Conservation (phyloP, 2,113 vertebrate species). For the Colius striatus region DNA sequence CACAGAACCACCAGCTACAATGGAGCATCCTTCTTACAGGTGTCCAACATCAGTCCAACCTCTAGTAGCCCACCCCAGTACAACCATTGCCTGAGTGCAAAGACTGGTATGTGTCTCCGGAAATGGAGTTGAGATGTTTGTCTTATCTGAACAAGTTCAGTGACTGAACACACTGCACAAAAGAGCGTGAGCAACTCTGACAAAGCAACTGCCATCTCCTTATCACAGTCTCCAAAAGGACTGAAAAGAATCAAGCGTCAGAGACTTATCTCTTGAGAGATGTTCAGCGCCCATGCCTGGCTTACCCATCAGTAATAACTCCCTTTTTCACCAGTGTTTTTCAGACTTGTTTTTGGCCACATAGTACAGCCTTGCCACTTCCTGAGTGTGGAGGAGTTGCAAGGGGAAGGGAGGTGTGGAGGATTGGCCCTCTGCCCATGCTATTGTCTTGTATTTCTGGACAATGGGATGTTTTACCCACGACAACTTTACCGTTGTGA, state of each 20-base stretch:
- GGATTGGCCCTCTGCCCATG: not conserved
- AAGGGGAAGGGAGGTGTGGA: conserved; percentile 34
- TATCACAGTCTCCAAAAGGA: conserved; percentile 69
- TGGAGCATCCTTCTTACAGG: not conserved
- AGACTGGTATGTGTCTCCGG: conserved; percentile 40
- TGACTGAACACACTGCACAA: conserved; percentile 48
- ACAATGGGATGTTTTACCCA: not conserved
- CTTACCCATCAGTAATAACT: conserved; percentile 61
- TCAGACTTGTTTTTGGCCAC: conserved; percentile 53
- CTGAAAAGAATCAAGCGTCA: conserved; percentile 65
- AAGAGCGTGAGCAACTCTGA: conserved; percentile 58
- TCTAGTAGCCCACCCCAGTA: not conserved
- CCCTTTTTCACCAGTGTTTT: not conserved
- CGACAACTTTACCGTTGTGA: not conserved
- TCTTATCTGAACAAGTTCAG: conserved; percentile 74
- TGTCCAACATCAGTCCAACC: not conserved
- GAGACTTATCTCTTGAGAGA: conserved; percentile 67
- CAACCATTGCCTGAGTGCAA: conserved; percentile 32
- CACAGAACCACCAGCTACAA: not conserved
- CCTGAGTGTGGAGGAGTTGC: conserved; percentile 9
- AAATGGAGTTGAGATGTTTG: conserved; percentile 74
- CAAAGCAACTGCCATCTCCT: conserved; percentile 63
- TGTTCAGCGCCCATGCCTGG: conserved; percentile 47
- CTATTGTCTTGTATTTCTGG: conserved; percentile 15
- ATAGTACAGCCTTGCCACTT: conserved; percentile 45